These are phyloP conservation scores for Heliothis virescens DNA, from an alignment of 1,140 invertebrate species.

Conservation along the genomic window DNA sequence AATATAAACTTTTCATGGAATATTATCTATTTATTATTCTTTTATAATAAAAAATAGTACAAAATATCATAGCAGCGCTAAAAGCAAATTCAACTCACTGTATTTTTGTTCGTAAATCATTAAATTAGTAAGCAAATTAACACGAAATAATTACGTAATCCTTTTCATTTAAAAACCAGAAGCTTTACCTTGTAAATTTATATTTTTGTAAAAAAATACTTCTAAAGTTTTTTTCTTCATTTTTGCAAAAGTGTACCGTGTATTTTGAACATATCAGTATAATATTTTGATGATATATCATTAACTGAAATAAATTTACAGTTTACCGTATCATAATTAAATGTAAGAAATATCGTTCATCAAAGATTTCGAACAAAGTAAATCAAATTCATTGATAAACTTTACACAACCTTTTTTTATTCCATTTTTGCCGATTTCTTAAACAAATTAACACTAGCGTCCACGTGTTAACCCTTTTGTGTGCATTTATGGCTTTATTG, in stretches of 20 bases:
- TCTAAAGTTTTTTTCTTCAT: too few relatives aligned
- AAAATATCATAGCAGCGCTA: background rate
- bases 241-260: too few relatives aligned
- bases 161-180: too few relatives aligned
- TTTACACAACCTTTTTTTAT: constrained; percentile 20
- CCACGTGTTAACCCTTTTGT: constrained; percentile 78
- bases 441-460: constrained; percentile 76
- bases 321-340: too few relatives aligned
- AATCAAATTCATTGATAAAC: constrained; percentile 41
- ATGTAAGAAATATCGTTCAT: background rate
- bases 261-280: too few relatives aligned
- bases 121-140: background rate
- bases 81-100: background rate
- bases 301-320: too few relatives aligned
- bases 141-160: background rate
- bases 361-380: background rate
- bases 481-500: constrained; percentile 76
- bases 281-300: too few relatives aligned
- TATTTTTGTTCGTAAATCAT: background rate
- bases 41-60: background rate
- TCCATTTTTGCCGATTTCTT: constrained; percentile 69
- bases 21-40: too few relatives aligned
- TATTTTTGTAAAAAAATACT: too few relatives aligned
- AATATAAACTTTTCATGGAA: too few relatives aligned
- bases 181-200: too few relatives aligned